Base-by-base conservation (phyloP, 2,113 vertebrate genomes). In the Cyrtonyx montezumae region DNA sequence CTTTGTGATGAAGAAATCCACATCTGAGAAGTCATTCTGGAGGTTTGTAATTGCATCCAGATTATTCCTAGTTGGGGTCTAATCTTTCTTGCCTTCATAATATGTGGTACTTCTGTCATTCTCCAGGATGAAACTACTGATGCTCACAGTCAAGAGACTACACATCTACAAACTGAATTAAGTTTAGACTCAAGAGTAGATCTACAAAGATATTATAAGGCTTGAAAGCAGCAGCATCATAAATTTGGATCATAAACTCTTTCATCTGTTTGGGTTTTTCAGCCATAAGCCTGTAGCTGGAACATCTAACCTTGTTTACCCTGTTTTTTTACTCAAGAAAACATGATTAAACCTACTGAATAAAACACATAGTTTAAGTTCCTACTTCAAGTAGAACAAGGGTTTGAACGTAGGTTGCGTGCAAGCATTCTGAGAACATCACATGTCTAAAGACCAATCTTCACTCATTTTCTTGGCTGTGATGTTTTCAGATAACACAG, bases 1-100 rank as follows among this genome's bases (percentile, higher is more conserved):
- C 56, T 68, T 70, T 80, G 48, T 91, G 43, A 46, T 71, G 48
- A 92, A 79, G 63, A 93, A 92, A 95, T 94, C 91, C 93, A 94
- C 94, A 96, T 94, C 93, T 94, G 51, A 94, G 84, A 62, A 80
- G 14, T 28, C 13, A 22, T 79, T 91, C 67, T 88, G 56, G 36
- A 90, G 43, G 36, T 82, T 85, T 4, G 0, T 91, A 91, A 93
- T 84, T 78, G 36, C 45, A 82, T 85, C 46, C 94, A 95, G 76
- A 93, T 88, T 83, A 87, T 68, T 67, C 74, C 10, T 78, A 84
- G 4, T 9, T 71, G 12, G 17, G 15, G 11, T 75, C 80, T 95
- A 63, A 82, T 83, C 30, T 82, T 78, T 90, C 20, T n/a, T 77
- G 23, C 77, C 28, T 91, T 81, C 53, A 32, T 59, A 70, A 67